Evolutionary conservation across 2,888 invertebrate genomes (phyloP).

Genomic region (Andrena bicolor): DNA sequence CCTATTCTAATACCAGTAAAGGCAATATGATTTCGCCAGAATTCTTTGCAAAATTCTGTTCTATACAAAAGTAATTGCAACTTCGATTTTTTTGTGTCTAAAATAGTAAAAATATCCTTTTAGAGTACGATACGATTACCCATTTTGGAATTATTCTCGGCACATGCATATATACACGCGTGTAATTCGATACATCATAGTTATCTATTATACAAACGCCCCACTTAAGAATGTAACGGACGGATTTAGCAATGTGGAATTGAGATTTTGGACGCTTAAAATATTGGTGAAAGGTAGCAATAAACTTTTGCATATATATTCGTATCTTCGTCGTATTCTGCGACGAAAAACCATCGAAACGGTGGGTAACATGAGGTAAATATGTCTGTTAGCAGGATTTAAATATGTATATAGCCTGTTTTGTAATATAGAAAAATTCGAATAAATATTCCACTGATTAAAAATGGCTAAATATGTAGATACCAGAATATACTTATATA

Average conservation of each 20-base stretch:
- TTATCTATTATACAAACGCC: slow-evolving; percentile 3
- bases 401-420: neutral
- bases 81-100: neutral
- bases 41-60: neutral
- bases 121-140: slow-evolving; percentile 15
- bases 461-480: neutral
- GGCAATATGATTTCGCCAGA: neutral
- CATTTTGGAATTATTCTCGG: slow-evolving; percentile 15
- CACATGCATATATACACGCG: slow-evolving; percentile 3
- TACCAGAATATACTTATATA: neutral
- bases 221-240: slow-evolving; percentile 24
- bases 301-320: slow-evolving; percentile 8
- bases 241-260: slow-evolving; percentile 34
- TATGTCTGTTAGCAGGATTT: neutral
- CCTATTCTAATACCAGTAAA: slow-evolving; percentile 9
- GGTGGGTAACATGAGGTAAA: slow-evolving; percentile 39
- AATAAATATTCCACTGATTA: neutral
- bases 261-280: slow-evolving; percentile 4
- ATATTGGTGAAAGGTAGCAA: neutral
- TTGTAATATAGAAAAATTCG: slow-evolving; percentile 18
- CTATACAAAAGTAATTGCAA: neutral
- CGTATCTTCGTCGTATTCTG: slow-evolving; percentile 8
- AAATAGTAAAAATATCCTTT: neutral
- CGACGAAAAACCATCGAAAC: neutral
- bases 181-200: slow-evolving; percentile 4